Conservation (phyloP, 2,888 invertebrate species). For the Carabus problematicus region DNA sequence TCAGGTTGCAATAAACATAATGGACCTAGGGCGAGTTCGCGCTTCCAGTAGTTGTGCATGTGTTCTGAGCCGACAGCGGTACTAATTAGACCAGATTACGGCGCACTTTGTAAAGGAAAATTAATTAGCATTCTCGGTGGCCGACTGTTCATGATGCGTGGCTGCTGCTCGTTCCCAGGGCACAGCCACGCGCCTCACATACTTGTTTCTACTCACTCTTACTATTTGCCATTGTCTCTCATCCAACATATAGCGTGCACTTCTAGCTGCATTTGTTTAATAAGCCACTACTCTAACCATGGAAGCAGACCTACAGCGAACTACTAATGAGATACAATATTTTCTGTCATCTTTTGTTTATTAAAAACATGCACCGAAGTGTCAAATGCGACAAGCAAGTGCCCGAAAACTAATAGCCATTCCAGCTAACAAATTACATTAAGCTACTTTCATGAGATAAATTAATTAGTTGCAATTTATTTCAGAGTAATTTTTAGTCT, state of each 20-base stretch:
- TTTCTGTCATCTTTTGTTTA: constrained; percentile 19
- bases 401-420: no score
- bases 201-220: neutral
- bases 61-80: constrained; percentile 24
- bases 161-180: constrained; percentile 29
- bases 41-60: constrained; percentile 14
- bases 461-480: no score
- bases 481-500: no score
- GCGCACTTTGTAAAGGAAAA: constrained; percentile 40
- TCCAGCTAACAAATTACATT: no score
- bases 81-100: constrained; percentile 40
- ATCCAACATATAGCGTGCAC: constrained; percentile 9
- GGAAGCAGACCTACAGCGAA: constrained; percentile 11
- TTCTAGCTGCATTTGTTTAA: constrained; percentile 24
- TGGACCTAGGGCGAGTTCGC: no score
- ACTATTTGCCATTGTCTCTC: constrained; percentile 27
- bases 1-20: no score
- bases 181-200: constrained; percentile 8
- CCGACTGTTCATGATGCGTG: constrained; percentile 42
- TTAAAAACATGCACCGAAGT: constrained; percentile 6
- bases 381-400: no score
- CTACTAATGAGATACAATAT: constrained; percentile 32
- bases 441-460: no score
- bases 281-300: constrained; percentile 27
- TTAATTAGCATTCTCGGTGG: constrained; percentile 40